Percentiles rank a stretch among this genome's conserved stretches.
Evolutionary conservation across 2,113 vertebrate genomes (phyloP).

Genomic region (Oreochromis niloticus): DNA sequence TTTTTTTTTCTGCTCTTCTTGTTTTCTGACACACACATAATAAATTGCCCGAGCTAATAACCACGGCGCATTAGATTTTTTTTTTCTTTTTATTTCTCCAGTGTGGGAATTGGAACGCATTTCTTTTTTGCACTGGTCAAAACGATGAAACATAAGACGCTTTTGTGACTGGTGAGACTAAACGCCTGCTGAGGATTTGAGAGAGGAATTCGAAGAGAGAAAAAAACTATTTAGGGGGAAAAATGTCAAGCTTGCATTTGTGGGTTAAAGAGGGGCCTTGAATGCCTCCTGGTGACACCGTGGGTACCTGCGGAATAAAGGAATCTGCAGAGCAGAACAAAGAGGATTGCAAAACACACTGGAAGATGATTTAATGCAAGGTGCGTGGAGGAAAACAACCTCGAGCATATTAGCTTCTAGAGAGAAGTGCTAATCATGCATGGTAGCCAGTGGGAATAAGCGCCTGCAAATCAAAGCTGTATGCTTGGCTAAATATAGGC

Average conservation of each 20-base stretch:
- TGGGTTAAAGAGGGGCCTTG: not conserved
- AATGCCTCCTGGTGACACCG: slow-evolving; percentile 27
- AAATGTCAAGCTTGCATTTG: slow-evolving; percentile 23
- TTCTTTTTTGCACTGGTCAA: slow-evolving; percentile 32
- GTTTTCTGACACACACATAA: slow-evolving; percentile 70
- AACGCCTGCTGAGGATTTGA: not conserved
- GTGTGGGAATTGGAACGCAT: slow-evolving; percentile 7
- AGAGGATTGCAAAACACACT: slow-evolving; percentile 47
- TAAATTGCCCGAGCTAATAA: slow-evolving; percentile 69
- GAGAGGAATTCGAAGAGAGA: not conserved
- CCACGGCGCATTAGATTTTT: slow-evolving; percentile 29
- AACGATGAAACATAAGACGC: slow-evolving; percentile 61
- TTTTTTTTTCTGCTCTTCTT: slow-evolving; percentile 53
- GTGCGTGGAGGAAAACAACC: slow-evolving; percentile 43
- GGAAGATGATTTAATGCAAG: slow-evolving; percentile 53
- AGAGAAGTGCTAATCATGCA: slow-evolving; percentile 56
- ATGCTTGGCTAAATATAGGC: slow-evolving; percentile 9
- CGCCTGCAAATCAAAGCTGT: not conserved
- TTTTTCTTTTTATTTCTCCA: not conserved
- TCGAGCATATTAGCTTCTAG: slow-evolving; percentile 31
- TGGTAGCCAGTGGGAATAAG: slow-evolving; percentile 29
- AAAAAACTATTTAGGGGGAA: not conserved
- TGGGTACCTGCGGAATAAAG: slow-evolving; percentile 15
- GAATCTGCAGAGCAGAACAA: slow-evolving; percentile 54
- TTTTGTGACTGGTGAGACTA: slow-evolving; percentile 38